Evolutionary conservation across 2,888 invertebrate genomes (phyloP), one percentile per base, ranked within the genome.

Genomic region (Tenthredo amoena): DNA sequence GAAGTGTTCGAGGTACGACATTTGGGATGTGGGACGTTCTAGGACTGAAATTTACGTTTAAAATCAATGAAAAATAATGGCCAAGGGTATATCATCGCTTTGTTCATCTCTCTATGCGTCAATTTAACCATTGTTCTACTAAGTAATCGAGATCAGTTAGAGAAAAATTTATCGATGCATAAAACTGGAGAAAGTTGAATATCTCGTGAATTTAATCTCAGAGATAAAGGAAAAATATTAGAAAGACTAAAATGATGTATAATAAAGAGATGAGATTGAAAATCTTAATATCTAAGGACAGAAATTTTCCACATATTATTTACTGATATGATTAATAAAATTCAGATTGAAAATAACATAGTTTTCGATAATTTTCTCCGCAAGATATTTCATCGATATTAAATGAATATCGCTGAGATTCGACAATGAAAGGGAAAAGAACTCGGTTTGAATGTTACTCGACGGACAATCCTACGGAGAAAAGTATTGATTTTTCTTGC

Each of bases 1-100:
- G 93, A 98, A 98, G 92, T 98, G 98, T 92, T 98, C 98, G 92
- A 98, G 94, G 94, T 98, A 98, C 88, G 98, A 98, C 96, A 98
- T 97, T 94, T 98, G 98, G 50, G 98, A 98, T 58, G 98, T 96
- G 82, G 98, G 97, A 89, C 98, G 96, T 92, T 98, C 98, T 94
- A 98, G 94, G 94, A 98, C 98, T 98, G 95, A 88, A 94, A 94
- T 90, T 62, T 81, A 81, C 58, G 62, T 40, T 81, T 26, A 43
- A 81, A 81, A 55, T 43, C 0, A 50, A 40, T 50, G 26, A 55
- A 77, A 18, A 31, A 26, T 34, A 7, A 40, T 26, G 10, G 2
- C 40, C 47, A 7, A 10, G 12, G 3, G 31, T 50, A 34, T 0
- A 10, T 15, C 1, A 15, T n/a, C 7, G 9, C 18, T 31, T 76